A percentile compares a stretch with the other conserved stretches of the same genome.
These are phyloP conservation scores for Liposcelis brunnea DNA, from an alignment of 2,888 invertebrate species.

Conservation along the genomic window DNA sequence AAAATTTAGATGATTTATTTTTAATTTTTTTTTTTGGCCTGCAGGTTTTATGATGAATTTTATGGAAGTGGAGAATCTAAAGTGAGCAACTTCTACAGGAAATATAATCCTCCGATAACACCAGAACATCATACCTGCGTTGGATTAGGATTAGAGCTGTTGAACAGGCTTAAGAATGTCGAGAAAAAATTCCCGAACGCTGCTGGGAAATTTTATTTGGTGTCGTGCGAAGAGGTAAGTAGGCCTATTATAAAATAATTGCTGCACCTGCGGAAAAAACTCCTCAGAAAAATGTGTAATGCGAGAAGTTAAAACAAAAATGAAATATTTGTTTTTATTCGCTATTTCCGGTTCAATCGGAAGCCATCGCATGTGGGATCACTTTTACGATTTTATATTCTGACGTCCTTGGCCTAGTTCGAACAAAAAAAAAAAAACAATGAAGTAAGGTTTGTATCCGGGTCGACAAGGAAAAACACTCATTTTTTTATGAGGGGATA, in stretches of 20 bases:
- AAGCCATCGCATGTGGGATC: no score
- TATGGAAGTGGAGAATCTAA: constrained; percentile 42
- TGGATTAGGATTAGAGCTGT: constrained; percentile 66
- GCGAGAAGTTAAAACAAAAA: no score
- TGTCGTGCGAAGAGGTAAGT: constrained; percentile 72
- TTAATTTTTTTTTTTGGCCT: constrained; percentile 18
- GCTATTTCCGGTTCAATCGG: no score
- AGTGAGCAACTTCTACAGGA: constrained; percentile 53
- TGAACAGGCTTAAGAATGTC: constrained; percentile 41
- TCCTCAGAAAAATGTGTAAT: no score
- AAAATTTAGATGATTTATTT: background rate
- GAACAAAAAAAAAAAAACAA: no score
- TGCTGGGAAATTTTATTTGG: constrained; percentile 44
- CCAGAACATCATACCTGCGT: constrained; percentile 73
- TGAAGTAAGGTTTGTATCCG: no score
- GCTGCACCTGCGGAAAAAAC: background rate
- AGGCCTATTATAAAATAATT: no score
- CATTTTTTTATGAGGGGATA: no score
- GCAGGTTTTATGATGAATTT: constrained; percentile 37
- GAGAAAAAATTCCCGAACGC: constrained; percentile 40
- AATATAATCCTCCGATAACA: constrained; percentile 62
- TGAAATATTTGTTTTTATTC: no score
- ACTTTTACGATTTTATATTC: no score
- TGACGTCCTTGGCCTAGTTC: no score
- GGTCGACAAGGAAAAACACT: no score